These are phyloP conservation scores for Bubo blakistoni DNA, from an alignment of 2,113 vertebrate genomes.

Conservation along the genomic window DNA sequence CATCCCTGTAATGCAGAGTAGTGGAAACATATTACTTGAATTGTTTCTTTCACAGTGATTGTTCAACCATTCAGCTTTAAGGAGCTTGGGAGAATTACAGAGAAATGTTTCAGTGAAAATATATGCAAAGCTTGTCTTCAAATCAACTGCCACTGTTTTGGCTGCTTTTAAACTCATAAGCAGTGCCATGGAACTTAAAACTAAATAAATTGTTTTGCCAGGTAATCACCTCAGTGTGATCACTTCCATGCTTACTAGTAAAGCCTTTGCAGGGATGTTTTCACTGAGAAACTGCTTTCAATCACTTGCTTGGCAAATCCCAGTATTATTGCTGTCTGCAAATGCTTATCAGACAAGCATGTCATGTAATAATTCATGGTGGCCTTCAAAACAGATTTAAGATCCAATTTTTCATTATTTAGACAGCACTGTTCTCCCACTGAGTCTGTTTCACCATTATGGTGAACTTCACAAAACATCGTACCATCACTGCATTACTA, in stretches of 20 bases:
- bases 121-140: neutral
- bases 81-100: neutral
- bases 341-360: neutral
- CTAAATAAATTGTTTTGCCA: neutral
- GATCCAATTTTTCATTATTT: neutral
- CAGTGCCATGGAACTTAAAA: neutral
- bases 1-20: neutral
- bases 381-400: neutral
- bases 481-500: neutral
- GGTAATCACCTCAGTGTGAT: neutral
- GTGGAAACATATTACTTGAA: neutral
- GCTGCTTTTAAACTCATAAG: neutral
- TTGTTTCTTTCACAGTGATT: neutral
- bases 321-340: neutral
- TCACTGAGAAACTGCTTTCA: neutral
- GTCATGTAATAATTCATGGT: neutral
- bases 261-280: neutral
- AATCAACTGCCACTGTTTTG: neutral
- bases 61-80: neutral
- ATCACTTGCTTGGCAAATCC: neutral
- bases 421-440: neutral
- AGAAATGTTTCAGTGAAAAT: neutral
- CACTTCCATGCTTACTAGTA: neutral
- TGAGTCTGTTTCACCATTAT: neutral
- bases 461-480: neutral